These are phyloP conservation scores for Camptogramma bilineatum DNA, from an alignment of 2,888 invertebrate species.

Conservation along the genomic window DNA sequence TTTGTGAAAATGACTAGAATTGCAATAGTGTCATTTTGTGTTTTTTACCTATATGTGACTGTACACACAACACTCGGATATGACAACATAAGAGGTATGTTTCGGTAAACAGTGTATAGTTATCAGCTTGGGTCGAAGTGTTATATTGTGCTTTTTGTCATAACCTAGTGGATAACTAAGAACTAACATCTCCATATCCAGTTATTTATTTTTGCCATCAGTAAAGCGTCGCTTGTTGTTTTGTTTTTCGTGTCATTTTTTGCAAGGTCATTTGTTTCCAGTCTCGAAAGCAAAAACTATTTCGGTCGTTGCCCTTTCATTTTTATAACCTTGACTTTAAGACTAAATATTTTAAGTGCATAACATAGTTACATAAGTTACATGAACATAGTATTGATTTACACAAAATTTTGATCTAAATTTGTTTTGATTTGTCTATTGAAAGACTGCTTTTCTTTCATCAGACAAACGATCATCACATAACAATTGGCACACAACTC, in stretches of 20 bases:
- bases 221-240: not conserved
- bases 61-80: slow-evolving; percentile 42
- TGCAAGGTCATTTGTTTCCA: not conserved
- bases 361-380: too few species aligned
- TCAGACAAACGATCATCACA: too few species aligned
- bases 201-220: not conserved
- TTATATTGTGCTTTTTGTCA: not conserved
- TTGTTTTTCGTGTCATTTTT: not conserved
- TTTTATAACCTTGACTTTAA: too few species aligned
- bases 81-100: slow-evolving; percentile 49
- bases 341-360: too few species aligned
- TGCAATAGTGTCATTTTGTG: slow-evolving; percentile 37
- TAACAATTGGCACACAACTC: too few species aligned
- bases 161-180: too few species aligned
- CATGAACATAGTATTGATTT: too few species aligned
- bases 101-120: slow-evolving; percentile 1
- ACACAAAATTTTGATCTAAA: slow-evolving; percentile 21
- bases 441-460: slow-evolving; percentile 42
- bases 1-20: slow-evolving; percentile 43
- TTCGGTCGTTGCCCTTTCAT: slow-evolving; percentile 9
- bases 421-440: not conserved
- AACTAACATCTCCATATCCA: too few species aligned
- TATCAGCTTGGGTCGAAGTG: not conserved
- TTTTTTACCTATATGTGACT: slow-evolving; percentile 27
- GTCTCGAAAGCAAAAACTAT: not conserved